Evolutionary conservation across 2,797 vertebrate genomes (phyloP), one percentile per base, ranked within the genome.

Genomic region (Sebastes steindachneri): DNA sequence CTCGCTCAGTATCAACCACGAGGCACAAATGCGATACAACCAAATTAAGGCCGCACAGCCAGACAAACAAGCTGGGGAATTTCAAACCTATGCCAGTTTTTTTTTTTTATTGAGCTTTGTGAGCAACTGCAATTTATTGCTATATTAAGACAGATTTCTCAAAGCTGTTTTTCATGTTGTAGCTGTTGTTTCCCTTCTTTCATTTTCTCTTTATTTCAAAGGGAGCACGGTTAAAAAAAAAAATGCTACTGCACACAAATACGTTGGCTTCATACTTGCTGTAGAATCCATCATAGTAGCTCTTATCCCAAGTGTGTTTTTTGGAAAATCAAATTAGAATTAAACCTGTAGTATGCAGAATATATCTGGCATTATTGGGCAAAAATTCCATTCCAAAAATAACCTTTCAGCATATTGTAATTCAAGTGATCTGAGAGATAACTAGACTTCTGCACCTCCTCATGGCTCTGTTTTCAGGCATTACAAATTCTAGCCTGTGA

Each of bases 41-140:
- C 86, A 93, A 93, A 95, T 94, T 90, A 93, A 93, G 92, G 89
- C 86, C 35, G 78, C 90, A 91, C 88, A 91, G 82, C 82, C 90
- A 90, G 89, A 92, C 89, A 93, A 95, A 93, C 90, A 94, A 91
- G 90, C 91, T 73, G 75, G 90, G 91, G 91, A 92, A 90, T 95
- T 93, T 90, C 73, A 93, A 88, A 86, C 79, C 80, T 79, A 64
- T 83, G 83, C 63, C 29, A 45, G 33, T 71, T 71, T 28, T 58
- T 26, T 45, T 45, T 71, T 83, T 71, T 73, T 69, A 66, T 91
- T 86, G 85, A 57, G 84, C 77, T 83, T 77, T 68, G 74, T 80
- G 79, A 92, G 73, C 76, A 55, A 45, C 66, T 81, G 62, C 79
- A 87, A 85, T 92, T 81, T 91, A 86, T 88, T 87, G 82, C 67